Evolutionary conservation across 2,113 vertebrate genomes (phyloP), one percentile per base, ranked within the genome.

Genomic region (Hypanus sabinus): DNA sequence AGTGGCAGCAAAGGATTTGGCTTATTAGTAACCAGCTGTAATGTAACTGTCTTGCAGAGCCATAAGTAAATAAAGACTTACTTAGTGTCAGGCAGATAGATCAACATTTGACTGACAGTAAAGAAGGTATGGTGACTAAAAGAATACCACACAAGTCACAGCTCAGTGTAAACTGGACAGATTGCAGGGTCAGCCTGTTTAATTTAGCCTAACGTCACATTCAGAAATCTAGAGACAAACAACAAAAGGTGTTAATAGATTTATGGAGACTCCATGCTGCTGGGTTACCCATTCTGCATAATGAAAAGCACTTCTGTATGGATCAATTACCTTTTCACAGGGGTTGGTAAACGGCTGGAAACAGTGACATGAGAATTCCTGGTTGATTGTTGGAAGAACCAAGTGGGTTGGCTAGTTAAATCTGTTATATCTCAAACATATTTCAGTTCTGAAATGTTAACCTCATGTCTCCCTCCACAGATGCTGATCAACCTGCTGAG

Each of bases 191-290:
- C 97, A 96, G 97, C 96, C 97, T 97, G 96, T 97, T 97, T 97
- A 97, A 73, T 73, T 73, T 73, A 97, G 97, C 97, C 97, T 97
- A 97, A 96, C 96, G 96, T 97, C 97, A 97, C 96, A 96, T 98
- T 97, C 95, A 95, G 96, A 97, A 95, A 97, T 96, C 96, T 96
- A 95, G 96, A 97, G 96, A 97, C 95, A 96, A 95, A 97, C 97
- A 98, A 99, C 98, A 98, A 98, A 98, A 98, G 98, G 97, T 98
- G 98, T 98, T 99, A 99, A 99, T 98, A 97, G 98, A 97, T 98
- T 98, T 98, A 98, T 97, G 97, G 96, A 96, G 97, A 97, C 96
- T 95, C 97, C 98, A 97, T 97, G 97, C 98, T 98, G 98, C 98
- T 97, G 98, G 97, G 98, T 97, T 97, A 97, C 96, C 97, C 97